These are phyloP conservation scores for Entomobrya multifasciata DNA, from an alignment of 2,888 invertebrate genomes.

Conservation along the genomic window DNA sequence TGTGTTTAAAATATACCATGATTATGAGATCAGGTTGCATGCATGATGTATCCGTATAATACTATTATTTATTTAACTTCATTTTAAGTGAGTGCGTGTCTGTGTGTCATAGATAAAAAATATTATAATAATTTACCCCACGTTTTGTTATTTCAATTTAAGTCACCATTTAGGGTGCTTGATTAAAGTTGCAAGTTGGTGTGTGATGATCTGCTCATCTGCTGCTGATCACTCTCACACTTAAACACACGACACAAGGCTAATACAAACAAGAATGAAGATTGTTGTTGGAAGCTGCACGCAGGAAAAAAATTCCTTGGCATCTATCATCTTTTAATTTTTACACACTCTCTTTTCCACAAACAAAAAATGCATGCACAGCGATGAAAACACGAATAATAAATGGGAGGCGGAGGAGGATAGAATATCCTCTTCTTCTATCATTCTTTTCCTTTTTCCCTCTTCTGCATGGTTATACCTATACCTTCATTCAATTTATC, in stretches of 20 bases:
- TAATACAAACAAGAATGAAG: not conserved
- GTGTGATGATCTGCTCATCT: not conserved
- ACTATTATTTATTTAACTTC: no score
- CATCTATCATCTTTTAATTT: conserved; percentile 43
- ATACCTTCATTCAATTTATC: conserved; percentile 21
- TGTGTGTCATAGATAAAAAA: no score
- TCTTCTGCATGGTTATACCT: not conserved
- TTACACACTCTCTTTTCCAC: not conserved
- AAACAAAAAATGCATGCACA: not conserved
- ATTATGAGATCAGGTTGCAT: no score
- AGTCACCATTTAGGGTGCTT: no score
- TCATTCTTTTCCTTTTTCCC: not conserved
- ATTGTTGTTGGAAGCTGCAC: not conserved
- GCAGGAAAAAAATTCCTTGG: conserved; percentile 3
- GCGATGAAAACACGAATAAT: not conserved
- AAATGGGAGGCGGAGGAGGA: conserved; percentile 19
- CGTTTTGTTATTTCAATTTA: no score
- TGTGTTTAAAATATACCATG: no score
- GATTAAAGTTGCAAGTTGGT: no score
- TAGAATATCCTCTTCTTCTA: not conserved
- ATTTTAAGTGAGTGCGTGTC: no score
- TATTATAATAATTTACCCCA: no score
- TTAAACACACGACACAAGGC: no score
- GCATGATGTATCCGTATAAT: no score
- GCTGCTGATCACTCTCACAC: not conserved